Conservation (phyloP, 1,140 invertebrate genomes). For the Harpegnathos saltator region DNA sequence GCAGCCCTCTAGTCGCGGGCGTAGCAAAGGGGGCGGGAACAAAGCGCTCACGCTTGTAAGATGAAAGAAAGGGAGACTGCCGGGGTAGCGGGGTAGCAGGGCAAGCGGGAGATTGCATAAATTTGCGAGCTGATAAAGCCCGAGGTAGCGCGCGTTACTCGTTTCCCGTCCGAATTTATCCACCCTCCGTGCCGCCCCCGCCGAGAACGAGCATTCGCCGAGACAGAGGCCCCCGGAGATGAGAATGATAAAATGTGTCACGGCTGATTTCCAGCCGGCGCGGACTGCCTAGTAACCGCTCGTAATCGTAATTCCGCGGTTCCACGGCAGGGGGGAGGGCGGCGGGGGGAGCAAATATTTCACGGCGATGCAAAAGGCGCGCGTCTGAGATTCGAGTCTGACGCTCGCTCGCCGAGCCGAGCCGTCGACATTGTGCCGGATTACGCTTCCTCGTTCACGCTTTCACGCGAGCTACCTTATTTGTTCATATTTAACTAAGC, state of each 20-base stretch:
- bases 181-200: neutral
- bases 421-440: no score
- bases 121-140: constrained; percentile 47
- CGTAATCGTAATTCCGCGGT: neutral
- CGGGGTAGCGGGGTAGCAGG: neutral
- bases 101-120: constrained; percentile 22
- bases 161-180: constrained; percentile 42
- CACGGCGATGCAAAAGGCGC: neutral
- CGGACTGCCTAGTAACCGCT: neutral
- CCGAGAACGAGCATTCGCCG: constrained; percentile 12
- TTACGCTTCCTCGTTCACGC: no score
- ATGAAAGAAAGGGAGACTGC: constrained; percentile 41
- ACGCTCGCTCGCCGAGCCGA: no score
- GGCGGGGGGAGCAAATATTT: constrained; percentile 11
- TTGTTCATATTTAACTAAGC: no score
- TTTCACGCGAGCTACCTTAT: no score
- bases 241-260: constrained; percentile 32
- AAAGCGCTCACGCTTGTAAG: constrained; percentile 34
- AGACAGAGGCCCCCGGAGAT: constrained; percentile 19
- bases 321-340: no score
- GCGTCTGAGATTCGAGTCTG: neutral
- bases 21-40: constrained; percentile 4
- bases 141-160: neutral
- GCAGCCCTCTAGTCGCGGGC: neutral
- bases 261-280: neutral